Percentiles rank a stretch among this genome's conserved stretches.
These are phyloP conservation scores for Drosophila santomea DNA, from an alignment of 1,140 invertebrate genomes.

Conservation along the genomic window DNA sequence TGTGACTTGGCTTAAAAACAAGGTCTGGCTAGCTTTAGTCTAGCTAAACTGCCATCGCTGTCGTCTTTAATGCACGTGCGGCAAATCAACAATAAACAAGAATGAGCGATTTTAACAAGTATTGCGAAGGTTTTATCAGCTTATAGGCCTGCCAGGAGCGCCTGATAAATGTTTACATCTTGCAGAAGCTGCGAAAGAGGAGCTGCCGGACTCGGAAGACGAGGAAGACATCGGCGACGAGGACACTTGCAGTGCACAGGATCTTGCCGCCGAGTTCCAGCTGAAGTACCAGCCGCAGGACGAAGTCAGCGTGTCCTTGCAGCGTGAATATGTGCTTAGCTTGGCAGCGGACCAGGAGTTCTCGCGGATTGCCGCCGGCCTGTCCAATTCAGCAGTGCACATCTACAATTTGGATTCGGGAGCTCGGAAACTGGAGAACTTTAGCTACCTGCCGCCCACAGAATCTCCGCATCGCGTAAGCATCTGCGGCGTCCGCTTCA, in stretches of 20 bases:
- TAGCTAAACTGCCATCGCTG: not conserved
- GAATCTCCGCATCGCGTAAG: not conserved
- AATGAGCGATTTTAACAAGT: slow-evolving; percentile 56
- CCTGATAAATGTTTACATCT: not conserved
- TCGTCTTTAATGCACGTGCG: slow-evolving; percentile 31
- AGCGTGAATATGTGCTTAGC: slow-evolving; percentile 64
- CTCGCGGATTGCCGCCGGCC: slow-evolving; percentile 60
- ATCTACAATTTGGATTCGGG: slow-evolving; percentile 58
- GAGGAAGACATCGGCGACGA: slow-evolving; percentile 60
- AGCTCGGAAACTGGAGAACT: slow-evolving; percentile 17
- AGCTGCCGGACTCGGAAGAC: slow-evolving; percentile 58
- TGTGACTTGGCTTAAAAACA: not conserved
- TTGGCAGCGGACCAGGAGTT: slow-evolving; percentile 48
- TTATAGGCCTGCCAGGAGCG: fast-evolving
- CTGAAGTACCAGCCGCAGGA: slow-evolving; percentile 46
- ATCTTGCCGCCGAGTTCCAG: slow-evolving; percentile 51
- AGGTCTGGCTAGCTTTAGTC: not conserved
- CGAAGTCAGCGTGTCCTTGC: slow-evolving; percentile 57
- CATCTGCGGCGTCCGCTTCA: slow-evolving; percentile 69
- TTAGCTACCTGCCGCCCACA: slow-evolving; percentile 17
- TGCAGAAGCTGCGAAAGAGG: slow-evolving; percentile 42
- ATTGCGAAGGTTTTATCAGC: slow-evolving; percentile 39
- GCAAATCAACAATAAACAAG: slow-evolving; percentile 8
- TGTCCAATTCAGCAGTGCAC: slow-evolving; percentile 63
- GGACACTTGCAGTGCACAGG: slow-evolving; percentile 59